Percentiles rank a stretch among this genome's conserved stretches.
These are phyloP conservation scores for Penaeus japonicus DNA, from an alignment of 1,140 invertebrate species.

Conservation along the genomic window DNA sequence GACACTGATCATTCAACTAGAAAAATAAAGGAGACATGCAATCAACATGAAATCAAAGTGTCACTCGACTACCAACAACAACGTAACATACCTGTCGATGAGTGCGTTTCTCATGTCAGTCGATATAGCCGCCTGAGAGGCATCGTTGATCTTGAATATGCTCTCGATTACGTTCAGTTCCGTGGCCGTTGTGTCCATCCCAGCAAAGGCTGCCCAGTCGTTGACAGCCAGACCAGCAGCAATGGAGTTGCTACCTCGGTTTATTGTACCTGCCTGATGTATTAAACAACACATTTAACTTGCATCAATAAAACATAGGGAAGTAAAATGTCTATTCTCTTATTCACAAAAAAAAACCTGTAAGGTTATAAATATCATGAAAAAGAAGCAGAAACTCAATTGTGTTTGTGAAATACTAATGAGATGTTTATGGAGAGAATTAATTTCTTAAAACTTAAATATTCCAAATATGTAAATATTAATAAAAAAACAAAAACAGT, in stretches of 20 bases:
- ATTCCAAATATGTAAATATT: too few species aligned
- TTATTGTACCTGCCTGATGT: conserved; percentile 86
- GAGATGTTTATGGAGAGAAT: too few species aligned
- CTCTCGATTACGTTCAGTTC: conserved; percentile 97
- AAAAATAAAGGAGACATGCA: not conserved
- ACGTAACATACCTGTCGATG: conserved; percentile 47
- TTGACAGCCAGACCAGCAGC: conserved; percentile 97
- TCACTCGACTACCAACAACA: not conserved
- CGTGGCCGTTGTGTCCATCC: conserved; percentile 96
- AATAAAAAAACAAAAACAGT: too few species aligned
- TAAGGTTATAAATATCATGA: too few species aligned
- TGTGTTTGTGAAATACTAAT: too few species aligned
- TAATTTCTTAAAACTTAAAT: too few species aligned
- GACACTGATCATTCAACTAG: not conserved
- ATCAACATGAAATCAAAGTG: not conserved
- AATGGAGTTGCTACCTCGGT: conserved; percentile 94
- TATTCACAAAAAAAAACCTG: conserved; percentile 59
- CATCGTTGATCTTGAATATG: conserved; percentile 84
- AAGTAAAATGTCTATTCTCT: conserved; percentile 63
- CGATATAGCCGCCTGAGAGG: conserved; percentile 46
- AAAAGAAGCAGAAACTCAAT: too few species aligned
- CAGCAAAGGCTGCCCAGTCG: conserved; percentile 97
- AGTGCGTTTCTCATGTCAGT: conserved; percentile 54
- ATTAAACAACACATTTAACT: not conserved
- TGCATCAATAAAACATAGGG: too few species aligned